Base-by-base conservation (phyloP, 2,797 vertebrate genomes). In the Phoeniculus purpureus region DNA sequence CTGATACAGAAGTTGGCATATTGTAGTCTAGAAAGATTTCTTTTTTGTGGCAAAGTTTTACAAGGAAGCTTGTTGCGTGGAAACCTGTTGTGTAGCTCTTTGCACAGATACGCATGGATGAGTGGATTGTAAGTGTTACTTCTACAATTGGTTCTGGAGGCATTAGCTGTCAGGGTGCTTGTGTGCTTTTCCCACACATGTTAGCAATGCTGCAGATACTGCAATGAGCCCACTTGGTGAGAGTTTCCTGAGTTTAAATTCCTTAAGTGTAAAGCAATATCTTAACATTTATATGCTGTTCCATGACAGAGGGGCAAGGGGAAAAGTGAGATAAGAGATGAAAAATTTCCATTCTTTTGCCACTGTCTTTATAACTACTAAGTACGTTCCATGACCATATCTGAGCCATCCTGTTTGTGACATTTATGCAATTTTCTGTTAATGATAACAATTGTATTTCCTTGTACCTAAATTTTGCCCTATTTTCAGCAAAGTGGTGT, bases 191-290 rank as follows among this genome's bases (percentile, higher is more conserved):
- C 92, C 92, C 92, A 95, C 94, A 94, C 85, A 86, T 91, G 67
- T 79, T 73, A 74, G 80, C 67, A 91, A 67, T 94, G 92, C 83
- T 92, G 94, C 80, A 93, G 80, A 86, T 67, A 71, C 2, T 92
- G 91, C 92, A 95, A 74, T 71, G 87, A 94, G 89, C 87, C 94
- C 85, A 92, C 85, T 87, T 93, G 60, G 85, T 72, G 89, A 81
- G 85, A 90, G 76, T 86, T 92, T 90, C 93, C 91, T 50, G 71
- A 76, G 77, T 92, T 90, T 66, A 88, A 92, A 96, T 95, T 95
- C 94, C 92, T 95, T 51, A 45, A 76, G 70, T 92, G 91, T 94
- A 95, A 95, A 93, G 87, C 87, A 95, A 89, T 95, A 96, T 93
- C 80, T 81, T 81, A 43, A 75, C 52, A 86, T 64, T 58, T 93